Evolutionary conservation across 2,797 vertebrate species (phyloP).

Genomic region (Acipenser ruthenus): DNA sequence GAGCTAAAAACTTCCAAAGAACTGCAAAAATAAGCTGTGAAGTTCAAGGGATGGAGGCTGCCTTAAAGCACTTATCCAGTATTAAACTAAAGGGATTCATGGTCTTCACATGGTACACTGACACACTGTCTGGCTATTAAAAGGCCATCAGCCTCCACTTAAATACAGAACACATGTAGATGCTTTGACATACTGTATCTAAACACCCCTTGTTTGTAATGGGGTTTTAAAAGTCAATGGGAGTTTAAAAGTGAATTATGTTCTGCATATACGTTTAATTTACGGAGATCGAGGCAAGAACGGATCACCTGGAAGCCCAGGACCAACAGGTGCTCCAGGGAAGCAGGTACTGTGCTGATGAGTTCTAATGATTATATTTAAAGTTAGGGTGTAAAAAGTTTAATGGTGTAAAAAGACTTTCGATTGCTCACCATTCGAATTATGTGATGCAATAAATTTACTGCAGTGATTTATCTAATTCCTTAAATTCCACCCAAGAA

Average conservation of each 20-base stretch:
- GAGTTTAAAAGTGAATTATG: no score
- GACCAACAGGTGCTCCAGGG: slow-evolving; percentile 55
- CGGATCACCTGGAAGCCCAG: slow-evolving; percentile 57
- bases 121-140: neutral
- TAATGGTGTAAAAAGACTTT: no score
- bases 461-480: no score
- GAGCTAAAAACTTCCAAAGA: slow-evolving; percentile 29
- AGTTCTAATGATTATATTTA: no score
- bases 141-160: neutral
- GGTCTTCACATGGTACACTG: slow-evolving; percentile 30
- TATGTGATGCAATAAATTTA: no score
- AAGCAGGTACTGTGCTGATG: slow-evolving; percentile 43
- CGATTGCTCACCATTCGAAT: no score
- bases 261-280: neutral
- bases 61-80: slow-evolving; percentile 36
- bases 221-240: no score
- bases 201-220: no score
- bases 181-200: no score
- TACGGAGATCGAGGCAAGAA: slow-evolving; percentile 75
- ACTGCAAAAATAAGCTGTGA: slow-evolving; percentile 46
- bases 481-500: no score
- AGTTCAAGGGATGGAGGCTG: slow-evolving; percentile 41
- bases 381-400: no score
- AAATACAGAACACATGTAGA: no score
- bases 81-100: slow-evolving; percentile 40